A percentile compares a stretch with the other conserved stretches of the same genome.
phyloP scores from a whole-genome alignment of 2,888 invertebrate genomes.

The Tenthredo scrophulariae region DNA sequence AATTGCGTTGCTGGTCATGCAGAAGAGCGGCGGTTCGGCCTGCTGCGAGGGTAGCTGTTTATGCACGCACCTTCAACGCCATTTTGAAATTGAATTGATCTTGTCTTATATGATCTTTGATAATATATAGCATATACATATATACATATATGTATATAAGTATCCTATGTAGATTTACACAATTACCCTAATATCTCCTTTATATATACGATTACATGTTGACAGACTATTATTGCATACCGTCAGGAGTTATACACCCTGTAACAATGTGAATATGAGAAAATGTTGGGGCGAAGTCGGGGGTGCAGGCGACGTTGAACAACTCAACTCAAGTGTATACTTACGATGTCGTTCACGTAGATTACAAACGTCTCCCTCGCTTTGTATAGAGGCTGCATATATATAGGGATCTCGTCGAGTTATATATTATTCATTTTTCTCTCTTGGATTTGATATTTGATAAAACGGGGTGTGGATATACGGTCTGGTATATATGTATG shows the following conservation, averaged over 20 bases:
- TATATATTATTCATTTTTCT: not conserved
- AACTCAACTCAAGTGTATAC: slow-evolving; percentile 9
- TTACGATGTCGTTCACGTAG: slow-evolving; percentile 25
- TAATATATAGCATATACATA: not conserved
- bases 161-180: not conserved
- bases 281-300: not conserved
- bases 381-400: not conserved
- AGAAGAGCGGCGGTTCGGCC: slow-evolving; percentile 90
- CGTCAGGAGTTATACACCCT: not conserved
- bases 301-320: not conserved
- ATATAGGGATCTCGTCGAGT: not conserved
- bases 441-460: slow-evolving; percentile 1
- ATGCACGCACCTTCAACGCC: slow-evolving; percentile 83
- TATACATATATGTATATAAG: not conserved
- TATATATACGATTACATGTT: not conserved
- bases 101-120: slow-evolving; percentile 17
- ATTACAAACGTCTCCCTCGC: not conserved
- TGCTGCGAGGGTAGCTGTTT: slow-evolving; percentile 85
- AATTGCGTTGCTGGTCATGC: slow-evolving; percentile 87
- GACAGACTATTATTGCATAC: not conserved
- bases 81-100: slow-evolving; percentile 48
- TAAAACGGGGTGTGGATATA: not conserved
- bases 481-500: not conserved
- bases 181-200: not conserved
- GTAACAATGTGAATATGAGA: not conserved